Evolutionary conservation across 2,888 invertebrate genomes (phyloP).

Genomic region (Teinopalpus imperialis): DNA sequence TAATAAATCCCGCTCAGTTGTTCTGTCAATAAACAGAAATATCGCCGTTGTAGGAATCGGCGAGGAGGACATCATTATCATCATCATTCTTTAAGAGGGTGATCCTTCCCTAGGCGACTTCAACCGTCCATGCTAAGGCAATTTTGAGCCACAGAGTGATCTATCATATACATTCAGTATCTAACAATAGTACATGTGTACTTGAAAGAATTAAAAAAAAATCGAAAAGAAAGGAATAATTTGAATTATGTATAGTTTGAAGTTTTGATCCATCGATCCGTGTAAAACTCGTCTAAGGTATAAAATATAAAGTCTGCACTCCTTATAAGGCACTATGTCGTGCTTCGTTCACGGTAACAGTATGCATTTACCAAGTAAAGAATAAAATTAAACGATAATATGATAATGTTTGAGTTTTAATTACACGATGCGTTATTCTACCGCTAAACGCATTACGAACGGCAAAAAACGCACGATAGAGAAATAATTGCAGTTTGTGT

Average conservation of each 20-base stretch:
- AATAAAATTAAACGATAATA: slow-evolving; percentile 15
- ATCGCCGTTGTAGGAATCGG: no score
- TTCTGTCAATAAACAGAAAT: no score
- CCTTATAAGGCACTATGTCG: slow-evolving; percentile 21
- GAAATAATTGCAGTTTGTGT: slow-evolving; percentile 56
- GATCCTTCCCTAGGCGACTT: no score
- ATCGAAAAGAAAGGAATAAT: background rate
- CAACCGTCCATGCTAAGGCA: no score
- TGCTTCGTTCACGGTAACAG: slow-evolving; percentile 10
- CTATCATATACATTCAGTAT: no score
- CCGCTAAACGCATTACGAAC: slow-evolving; percentile 38
- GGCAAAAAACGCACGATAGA: slow-evolving; percentile 62
- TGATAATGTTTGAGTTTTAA: slow-evolving; percentile 22
- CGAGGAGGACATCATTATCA: no score
- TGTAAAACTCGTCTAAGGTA: background rate
- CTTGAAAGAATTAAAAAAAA: background rate
- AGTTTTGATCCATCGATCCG: background rate
- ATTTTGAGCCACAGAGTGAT: no score
- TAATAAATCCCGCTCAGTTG: no score
- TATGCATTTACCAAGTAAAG: slow-evolving; percentile 1
- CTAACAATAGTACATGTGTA: no score
- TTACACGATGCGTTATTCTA: slow-evolving; percentile 36
- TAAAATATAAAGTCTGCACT: background rate
- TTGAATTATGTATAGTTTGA: background rate
- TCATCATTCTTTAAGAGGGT: no score